These are phyloP conservation scores for Camponotus floridanus DNA, from an alignment of 1,140 invertebrate genomes.

Conservation along the genomic window DNA sequence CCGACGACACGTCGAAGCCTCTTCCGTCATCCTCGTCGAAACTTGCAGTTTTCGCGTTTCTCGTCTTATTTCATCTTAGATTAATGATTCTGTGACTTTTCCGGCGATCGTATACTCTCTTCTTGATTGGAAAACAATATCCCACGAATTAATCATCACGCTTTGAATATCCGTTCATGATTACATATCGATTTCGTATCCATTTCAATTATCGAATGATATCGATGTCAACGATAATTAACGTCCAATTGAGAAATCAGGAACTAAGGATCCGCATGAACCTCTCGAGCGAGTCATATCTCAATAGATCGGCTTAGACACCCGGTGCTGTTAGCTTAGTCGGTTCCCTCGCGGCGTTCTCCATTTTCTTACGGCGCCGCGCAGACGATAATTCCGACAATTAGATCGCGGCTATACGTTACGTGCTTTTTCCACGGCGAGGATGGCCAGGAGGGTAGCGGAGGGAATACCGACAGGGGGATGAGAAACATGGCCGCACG, in stretches of 20 bases:
- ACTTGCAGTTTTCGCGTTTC: neutral
- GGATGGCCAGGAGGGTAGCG: constrained; percentile 60
- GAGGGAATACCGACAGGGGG: constrained; percentile 73
- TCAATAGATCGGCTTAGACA: constrained; percentile 29
- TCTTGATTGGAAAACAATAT: neutral
- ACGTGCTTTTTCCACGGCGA: constrained; percentile 72
- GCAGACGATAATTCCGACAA: constrained; percentile 81
- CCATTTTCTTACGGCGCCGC: constrained; percentile 69
- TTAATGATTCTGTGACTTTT: neutral
- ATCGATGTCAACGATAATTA: neutral
- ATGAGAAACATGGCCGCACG: constrained; percentile 83
- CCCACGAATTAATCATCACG: neutral
- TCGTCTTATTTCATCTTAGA: constrained; percentile 10
- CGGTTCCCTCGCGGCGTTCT: neutral
- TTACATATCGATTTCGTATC: neutral
- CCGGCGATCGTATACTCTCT: neutral
- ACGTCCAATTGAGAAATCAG: neutral
- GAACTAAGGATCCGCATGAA: neutral
- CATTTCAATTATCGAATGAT: neutral
- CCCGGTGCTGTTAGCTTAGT: neutral
- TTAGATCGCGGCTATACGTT: constrained; percentile 82
- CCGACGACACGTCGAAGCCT: neutral
- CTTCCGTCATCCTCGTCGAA: constrained; percentile 8
- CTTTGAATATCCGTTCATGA: neutral
- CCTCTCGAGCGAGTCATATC: constrained; percentile 15